Percentiles rank a stretch among this genome's conserved stretches.
These are phyloP conservation scores for Chironomus striatipennis DNA, from an alignment of 1,140 invertebrate genomes.

Conservation along the genomic window DNA sequence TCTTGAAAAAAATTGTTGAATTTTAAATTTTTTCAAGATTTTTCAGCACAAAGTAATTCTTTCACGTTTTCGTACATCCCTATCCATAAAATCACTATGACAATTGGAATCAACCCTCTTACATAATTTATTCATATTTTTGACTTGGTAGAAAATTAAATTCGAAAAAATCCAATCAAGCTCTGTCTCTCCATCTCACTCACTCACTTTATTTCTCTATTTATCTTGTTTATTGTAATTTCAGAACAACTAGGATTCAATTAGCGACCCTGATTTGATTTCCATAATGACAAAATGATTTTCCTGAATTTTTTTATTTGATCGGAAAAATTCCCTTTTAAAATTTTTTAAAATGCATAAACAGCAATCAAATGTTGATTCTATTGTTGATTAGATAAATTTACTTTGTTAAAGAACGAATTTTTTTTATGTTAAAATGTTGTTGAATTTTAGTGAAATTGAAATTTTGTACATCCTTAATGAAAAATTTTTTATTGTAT, in stretches of 20 bases:
- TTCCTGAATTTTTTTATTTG: constrained; percentile 43
- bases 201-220: not conserved
- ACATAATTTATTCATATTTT: no score
- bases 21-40: no score
- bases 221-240: constrained; percentile 13
- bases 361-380: no score
- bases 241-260: not conserved
- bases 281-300: constrained; percentile 29
- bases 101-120: no score
- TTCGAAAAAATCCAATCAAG: not conserved
- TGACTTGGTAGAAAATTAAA: no score
- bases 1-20: no score
- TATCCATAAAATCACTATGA: no score
- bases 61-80: no score
- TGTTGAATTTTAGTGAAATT: not conserved
- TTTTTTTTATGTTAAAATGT: not conserved
- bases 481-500: no score
- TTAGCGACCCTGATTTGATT: constrained; percentile 24
- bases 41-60: no score
- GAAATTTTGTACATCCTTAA: no score
- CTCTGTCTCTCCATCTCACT: not conserved
- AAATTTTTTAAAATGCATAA: not conserved
- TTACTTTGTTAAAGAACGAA: not conserved
- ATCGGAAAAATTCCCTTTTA: constrained; percentile 25
- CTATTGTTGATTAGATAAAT: no score